Evolutionary conservation across 2,113 vertebrate species (phyloP), one percentile per base, ranked within the genome.

Genomic region (Aythya baeri): DNA sequence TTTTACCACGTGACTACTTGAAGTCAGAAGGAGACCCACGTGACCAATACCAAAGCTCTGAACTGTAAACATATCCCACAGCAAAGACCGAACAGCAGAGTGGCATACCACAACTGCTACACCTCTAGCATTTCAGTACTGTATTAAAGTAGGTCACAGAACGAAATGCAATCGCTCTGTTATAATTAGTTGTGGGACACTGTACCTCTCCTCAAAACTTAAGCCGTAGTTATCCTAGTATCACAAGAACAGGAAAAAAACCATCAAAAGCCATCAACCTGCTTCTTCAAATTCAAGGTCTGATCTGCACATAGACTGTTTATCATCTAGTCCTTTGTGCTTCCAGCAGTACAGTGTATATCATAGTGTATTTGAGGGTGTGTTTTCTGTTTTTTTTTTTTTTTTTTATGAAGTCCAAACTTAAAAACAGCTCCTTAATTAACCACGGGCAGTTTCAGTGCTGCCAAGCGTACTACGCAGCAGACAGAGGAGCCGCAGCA

Each of bases 401-500:
- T 26, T 11, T 17, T 13, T 29, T 31, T 57, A 3, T 17, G 1
- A 52, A 66, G 11, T 1, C 3, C 4, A 1, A 59, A 46, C 1
- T 15, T 17, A 9, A 63, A 81, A 70, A 21, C 18, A 41, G 3
- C 6, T 17, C 9, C 29, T 50, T 21, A 25, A 0, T 7, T 16
- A 50, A 78, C 50, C 7, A 41, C 4, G 8, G 8, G 6, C 13
- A 17, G 18, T 6, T 67, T 59, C 46, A 10, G 20, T 8, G 34
- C 1, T 13, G 25, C 3, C 7, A 13, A n/a, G 21, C 4, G 2
- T 0, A n/a, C 6, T 0, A n/a, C 0, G 1, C 20, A 38, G 17
- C 32, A 62, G 9, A 7, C 63, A 34, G 8, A 23, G 4, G 8
- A 50, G 11, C 36, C 27, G 5, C 4, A 11, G 8, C 31, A 31